Evolutionary conservation across 2,888 invertebrate genomes (phyloP), one percentile per base, ranked within the genome.

Genomic region (Galerucella pusilla): DNA sequence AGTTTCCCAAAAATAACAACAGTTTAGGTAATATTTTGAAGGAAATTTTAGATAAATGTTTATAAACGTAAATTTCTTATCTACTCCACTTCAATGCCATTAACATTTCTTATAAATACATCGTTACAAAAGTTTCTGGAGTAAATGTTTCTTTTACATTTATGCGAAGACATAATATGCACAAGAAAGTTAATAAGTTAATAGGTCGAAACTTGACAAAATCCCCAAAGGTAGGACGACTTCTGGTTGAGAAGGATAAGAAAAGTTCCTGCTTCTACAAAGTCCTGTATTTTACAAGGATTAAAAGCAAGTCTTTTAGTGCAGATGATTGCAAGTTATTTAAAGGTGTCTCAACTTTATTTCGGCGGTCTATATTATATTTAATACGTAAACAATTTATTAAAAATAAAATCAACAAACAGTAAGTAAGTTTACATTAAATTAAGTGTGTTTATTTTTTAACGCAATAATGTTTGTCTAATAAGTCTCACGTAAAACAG

Each of bases 401-500:
- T 57, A 57, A 57, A 57, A 57, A 57, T 57, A 57, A 57, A 57
- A 57, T 11, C 57, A 57, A 57, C 57, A 57, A 57, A 57, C 9
- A 57, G 54, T 11, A 46, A 57, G n/a, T 16, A 57, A 10, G 63
- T 63, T 63, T 63, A 63, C 63, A 63, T 63, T 35, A 42, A 63
- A 63, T 35, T 63, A 63, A 63, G 63, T 63, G 42, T 63, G 63
- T 63, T 63, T 63, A 63, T n/a, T n/a, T 35, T 63, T n/a, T 63
- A 63, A 42, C 42, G 42, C 42, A 35, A 35, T 63, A 63, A 14
- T 63, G 63, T 63, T 63, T 63, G n/a, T 42, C 42, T 63, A 63
- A 63, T 42, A 63, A 63, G 57, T 63, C 42, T 63, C 9, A 28
- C 63, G 63, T 63, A 20, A 63, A 42, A 42, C 42, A 12, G n/a